These are phyloP conservation scores for Apotomis turbidana DNA, from an alignment of 2,888 invertebrate genomes.

Conservation along the genomic window DNA sequence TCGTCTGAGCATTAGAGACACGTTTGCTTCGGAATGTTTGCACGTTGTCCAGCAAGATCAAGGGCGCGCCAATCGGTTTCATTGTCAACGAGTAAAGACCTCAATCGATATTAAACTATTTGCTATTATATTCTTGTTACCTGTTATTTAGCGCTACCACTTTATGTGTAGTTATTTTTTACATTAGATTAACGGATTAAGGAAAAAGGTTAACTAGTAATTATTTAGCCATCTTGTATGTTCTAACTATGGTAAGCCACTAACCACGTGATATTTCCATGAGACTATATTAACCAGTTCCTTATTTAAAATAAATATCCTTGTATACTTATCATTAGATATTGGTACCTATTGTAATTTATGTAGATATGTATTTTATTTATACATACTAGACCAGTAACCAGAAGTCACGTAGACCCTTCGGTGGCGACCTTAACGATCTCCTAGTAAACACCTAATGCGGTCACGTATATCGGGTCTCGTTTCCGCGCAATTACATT, in stretches of 20 bases:
- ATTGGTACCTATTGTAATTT: neutral
- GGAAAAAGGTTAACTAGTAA: too few species aligned
- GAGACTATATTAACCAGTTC: too few species aligned
- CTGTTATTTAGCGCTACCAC: too few species aligned
- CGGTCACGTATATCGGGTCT: slow-evolving; percentile 4
- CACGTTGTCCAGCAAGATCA: slow-evolving; percentile 51
- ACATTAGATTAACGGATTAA: too few species aligned
- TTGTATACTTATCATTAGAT: too few species aligned
- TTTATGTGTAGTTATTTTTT: too few species aligned
- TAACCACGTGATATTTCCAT: too few species aligned
- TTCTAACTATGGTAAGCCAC: too few species aligned
- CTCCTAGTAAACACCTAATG: slow-evolving; percentile 19
- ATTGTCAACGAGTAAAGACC: slow-evolving; percentile 58
- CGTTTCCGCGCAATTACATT: slow-evolving; percentile 19
- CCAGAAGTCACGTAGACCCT: slow-evolving; percentile 22
- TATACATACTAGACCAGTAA: slow-evolving; percentile 7
- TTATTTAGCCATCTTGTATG: too few species aligned
- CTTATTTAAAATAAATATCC: too few species aligned
- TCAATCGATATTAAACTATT: slow-evolving; percentile 41
- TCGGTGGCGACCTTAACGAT: slow-evolving; percentile 17
- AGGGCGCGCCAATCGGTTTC: slow-evolving; percentile 45
- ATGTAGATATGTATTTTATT: slow-evolving; percentile 1
- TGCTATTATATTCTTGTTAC: too few species aligned
- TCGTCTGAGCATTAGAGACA: neutral
- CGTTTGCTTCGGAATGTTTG: slow-evolving; percentile 1